Evolutionary conservation across 1,140 invertebrate species (phyloP), one percentile per base, ranked within the genome.

Genomic region (Meloidogyne exigua): DNA sequence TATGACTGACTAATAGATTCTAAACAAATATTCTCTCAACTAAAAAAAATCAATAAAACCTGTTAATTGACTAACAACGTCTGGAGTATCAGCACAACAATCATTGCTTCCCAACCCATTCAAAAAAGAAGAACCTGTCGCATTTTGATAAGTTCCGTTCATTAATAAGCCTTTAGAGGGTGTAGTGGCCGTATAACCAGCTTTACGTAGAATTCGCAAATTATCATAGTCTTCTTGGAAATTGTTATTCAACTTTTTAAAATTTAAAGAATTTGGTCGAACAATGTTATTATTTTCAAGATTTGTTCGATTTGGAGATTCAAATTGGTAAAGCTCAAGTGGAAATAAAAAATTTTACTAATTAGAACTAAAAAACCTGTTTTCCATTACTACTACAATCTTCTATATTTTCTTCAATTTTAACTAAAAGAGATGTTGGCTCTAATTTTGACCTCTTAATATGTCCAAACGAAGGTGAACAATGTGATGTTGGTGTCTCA

Each of bases 11-110:
- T n/a, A 7, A 57, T 39, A 4, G 36, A 57, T 44, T 44, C 42
- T 44, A 57, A 57, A 57, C 5, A 57, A 2, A 57, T n/a, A 57
- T 9, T 57, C 21, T 18, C 5, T 4, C 13, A 49, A 57, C 1
- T n/a, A n/a, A n/a, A 57, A 57, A 57, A 57, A 57, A 12, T 18
- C 23, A 39, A 49, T 32, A 64, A 36, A 32, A 73, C 71, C 71
- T 28, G 49, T 21, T 12, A 73, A 73, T 26, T 73, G 71, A 3
- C 39, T 39, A 10, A 39, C 36, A 39, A 39, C 36, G 36, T 39
- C 36, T 9, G 36, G 36, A 9, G 36, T 39, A 39, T 39, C 36
- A 39, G 36, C 36, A 39, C 36, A 39, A 39, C 36, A 4, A 39
- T 39, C 9, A 39, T 39, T 39, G 10, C 9, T 10, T 39, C 4